Evolutionary conservation across 2,113 vertebrate genomes (phyloP).

Genomic region (Rhinopithecus roxellana): DNA sequence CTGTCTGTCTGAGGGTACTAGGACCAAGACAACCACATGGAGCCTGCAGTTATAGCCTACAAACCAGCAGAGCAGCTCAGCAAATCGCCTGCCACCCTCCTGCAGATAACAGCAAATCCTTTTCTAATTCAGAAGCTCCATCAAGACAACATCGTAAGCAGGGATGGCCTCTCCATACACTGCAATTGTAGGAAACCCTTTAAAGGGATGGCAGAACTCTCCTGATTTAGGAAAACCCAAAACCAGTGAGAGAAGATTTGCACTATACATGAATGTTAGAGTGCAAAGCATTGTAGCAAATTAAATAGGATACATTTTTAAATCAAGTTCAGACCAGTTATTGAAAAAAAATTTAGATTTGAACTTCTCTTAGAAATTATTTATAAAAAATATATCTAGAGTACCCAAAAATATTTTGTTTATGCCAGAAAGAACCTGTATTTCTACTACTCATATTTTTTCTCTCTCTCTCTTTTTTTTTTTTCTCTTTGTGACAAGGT

Average conservation of each 20-base stretch:
- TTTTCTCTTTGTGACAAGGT: too few relatives aligned
- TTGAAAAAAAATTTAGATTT: background rate
- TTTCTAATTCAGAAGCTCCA: background rate
- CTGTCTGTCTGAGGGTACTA: background rate
- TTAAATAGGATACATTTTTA: background rate
- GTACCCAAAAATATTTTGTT: background rate
- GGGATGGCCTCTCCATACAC: background rate
- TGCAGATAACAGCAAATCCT: background rate
- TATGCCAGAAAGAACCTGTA: too few relatives aligned
- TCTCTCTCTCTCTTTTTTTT: too few relatives aligned
- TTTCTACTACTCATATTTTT: background rate
- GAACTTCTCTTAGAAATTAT: background rate
- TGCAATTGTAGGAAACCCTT: background rate
- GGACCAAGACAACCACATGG: background rate
- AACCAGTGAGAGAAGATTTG: background rate
- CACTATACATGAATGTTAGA: accelerated
- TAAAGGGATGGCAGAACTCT: background rate
- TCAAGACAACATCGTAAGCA: accelerated
- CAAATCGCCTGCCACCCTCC: background rate
- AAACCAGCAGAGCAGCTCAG: background rate
- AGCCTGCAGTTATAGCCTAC: background rate
- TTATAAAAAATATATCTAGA: background rate
- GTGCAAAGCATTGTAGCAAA: accelerated
- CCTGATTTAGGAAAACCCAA: background rate
- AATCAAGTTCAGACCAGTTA: background rate